Evolutionary conservation across 2,113 vertebrate species (phyloP).

Genomic region (Syngnathus typhle): DNA sequence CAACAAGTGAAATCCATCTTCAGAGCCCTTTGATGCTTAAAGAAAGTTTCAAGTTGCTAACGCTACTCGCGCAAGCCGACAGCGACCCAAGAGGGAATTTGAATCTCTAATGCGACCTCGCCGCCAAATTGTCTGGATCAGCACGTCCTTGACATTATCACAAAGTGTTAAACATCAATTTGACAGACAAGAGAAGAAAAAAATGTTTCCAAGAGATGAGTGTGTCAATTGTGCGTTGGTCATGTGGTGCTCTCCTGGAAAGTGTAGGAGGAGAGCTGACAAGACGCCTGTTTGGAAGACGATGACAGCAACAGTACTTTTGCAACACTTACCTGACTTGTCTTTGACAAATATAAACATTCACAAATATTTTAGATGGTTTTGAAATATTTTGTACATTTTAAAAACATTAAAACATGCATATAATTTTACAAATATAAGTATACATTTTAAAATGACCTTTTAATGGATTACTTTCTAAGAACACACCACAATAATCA

Average conservation of each 20-base stretch:
- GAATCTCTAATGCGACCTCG: no score
- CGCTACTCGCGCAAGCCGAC: no score
- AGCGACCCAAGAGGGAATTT: no score
- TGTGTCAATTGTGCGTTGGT: background rate
- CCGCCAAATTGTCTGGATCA: background rate
- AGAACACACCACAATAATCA: no score
- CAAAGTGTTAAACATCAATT: background rate
- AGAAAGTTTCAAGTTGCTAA: no score
- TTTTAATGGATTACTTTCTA: no score
- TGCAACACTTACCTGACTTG: conserved; percentile 11
- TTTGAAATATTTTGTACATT: no score
- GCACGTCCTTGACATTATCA: conserved; percentile 35
- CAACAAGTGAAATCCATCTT: no score
- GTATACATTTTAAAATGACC: no score
- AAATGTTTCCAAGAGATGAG: background rate
- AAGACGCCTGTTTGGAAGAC: conserved; percentile 30
- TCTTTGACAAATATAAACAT: background rate
- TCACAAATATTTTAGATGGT: background rate
- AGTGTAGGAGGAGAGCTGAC: conserved; percentile 26
- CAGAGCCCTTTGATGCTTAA: no score
- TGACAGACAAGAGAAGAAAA: background rate
- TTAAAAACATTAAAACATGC: no score
- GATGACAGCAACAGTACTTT: conserved; percentile 13
- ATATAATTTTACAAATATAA: no score
- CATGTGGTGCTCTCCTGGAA: background rate